These are phyloP conservation scores for Vidua macroura DNA, from an alignment of 2,113 vertebrate genomes.

Conservation along the genomic window DNA sequence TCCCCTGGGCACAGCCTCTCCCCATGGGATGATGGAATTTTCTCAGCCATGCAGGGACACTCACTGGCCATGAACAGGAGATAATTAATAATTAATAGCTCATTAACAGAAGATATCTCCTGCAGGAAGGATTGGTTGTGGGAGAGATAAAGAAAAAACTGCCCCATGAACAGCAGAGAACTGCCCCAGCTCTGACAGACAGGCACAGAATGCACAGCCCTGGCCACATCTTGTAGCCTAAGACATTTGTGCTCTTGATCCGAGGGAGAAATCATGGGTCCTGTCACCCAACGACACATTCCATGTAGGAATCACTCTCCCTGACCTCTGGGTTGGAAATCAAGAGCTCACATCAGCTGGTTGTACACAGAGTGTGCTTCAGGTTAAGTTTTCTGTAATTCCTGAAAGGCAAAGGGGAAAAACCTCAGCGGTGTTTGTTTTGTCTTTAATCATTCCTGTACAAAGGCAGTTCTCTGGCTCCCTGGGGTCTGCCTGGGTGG, in stretches of 20 bases:
- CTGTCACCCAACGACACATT: background rate
- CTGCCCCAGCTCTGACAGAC: background rate
- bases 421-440: background rate
- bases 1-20: too few species aligned
- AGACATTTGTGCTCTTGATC: background rate
- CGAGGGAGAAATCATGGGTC: background rate
- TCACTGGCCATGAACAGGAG: background rate
- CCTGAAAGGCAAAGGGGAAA: background rate
- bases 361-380: background rate
- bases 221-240: background rate
- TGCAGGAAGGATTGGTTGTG: background rate
- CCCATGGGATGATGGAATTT: too few species aligned
- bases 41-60: too few species aligned
- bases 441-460: constrained; percentile 42
- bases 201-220: background rate
- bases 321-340: background rate
- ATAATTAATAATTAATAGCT: too few species aligned
- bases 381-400: constrained; percentile 8
- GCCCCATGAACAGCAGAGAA: background rate
- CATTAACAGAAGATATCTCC: background rate
- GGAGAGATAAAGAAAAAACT: background rate
- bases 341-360: background rate
- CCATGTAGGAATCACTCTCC: background rate
- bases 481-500: constrained; percentile 25
- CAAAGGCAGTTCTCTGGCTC: constrained; percentile 29